Conservation (phyloP, 2,888 invertebrate genomes). For the Catocala fraxini region DNA sequence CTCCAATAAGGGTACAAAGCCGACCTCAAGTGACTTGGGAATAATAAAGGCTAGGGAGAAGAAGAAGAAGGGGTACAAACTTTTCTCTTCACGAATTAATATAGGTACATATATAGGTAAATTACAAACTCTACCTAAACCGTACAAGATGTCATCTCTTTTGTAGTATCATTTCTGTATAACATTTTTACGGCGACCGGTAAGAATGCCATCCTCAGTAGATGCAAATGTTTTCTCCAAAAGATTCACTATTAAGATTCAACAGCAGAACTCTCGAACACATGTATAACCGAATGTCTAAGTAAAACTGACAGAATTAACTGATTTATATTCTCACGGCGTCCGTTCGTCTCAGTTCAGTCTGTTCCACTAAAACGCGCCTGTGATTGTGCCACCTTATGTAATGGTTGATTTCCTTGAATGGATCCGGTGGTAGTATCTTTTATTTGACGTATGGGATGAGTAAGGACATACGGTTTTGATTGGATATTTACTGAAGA, state of each 20-base stretch:
- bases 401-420: slow-evolving; percentile 24
- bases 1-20: no score
- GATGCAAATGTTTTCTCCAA: slow-evolving; percentile 6
- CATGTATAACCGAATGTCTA: slow-evolving; percentile 16
- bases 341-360: slow-evolving; percentile 28
- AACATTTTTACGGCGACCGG: no score
- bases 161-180: no score
- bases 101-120: no score
- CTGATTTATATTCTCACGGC: slow-evolving; percentile 46
- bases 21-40: no score
- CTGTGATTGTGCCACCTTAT: slow-evolving; percentile 34
- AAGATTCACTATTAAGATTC: slow-evolving; percentile 23
- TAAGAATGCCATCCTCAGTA: not conserved
- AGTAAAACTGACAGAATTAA: slow-evolving; percentile 34
- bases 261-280: slow-evolving; percentile 5
- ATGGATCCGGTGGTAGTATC: slow-evolving; percentile 31
- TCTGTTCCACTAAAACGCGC: slow-evolving; percentile 25
- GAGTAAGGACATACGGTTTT: no score
- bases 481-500: no score
- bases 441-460: slow-evolving; percentile 11
- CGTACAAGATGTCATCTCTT: no score
- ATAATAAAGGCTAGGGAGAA: no score
- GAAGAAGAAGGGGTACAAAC: no score
- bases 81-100: no score
- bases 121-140: no score